Evolutionary conservation across 2,113 vertebrate genomes (phyloP).

Genomic region (Thymallus thymallus): DNA sequence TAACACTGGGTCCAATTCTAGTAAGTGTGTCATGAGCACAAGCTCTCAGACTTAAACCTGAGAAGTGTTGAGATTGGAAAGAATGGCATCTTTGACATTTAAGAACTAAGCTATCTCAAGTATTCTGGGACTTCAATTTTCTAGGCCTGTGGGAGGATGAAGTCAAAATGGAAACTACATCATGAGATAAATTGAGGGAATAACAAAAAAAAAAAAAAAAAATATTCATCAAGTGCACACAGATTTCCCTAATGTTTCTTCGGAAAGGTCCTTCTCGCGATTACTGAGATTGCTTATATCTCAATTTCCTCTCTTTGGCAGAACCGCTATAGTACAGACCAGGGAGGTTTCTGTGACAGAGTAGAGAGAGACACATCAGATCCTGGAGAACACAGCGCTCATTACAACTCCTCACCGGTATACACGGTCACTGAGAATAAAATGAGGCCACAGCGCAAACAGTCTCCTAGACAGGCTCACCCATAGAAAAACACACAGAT

Average conservation of each 20-base stretch:
- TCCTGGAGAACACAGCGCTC: constrained; percentile 62
- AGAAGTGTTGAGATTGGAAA: constrained; percentile 49
- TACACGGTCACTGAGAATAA: constrained; percentile 50
- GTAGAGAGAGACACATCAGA: constrained; percentile 16
- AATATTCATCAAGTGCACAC: constrained; percentile 52
- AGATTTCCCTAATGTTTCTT: constrained; percentile 37
- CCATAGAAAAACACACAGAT: constrained; percentile 45
- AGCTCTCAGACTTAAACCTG: constrained; percentile 53
- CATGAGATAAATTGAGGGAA: background rate
- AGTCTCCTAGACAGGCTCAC: constrained; percentile 61
- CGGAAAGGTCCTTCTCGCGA: constrained; percentile 34
- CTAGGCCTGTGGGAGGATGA: constrained; percentile 4
- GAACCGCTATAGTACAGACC: constrained; percentile 58
- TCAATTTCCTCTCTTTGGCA: constrained; percentile 61
- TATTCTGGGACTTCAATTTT: constrained; percentile 22
- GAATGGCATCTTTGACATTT: constrained; percentile 52
- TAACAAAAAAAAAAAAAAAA: background rate
- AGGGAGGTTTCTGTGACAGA: constrained; percentile 50
- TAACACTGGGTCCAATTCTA: constrained; percentile 10
- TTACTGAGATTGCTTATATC: background rate
- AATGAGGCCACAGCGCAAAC: constrained; percentile 53
- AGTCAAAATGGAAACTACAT: constrained; percentile 15
- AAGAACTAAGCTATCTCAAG: constrained; percentile 12
- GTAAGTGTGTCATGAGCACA: constrained; percentile 29
- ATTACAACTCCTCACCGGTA: constrained; percentile 66